Conservation (phyloP, 2,888 invertebrate genomes). For the Agrypnus murinus region DNA sequence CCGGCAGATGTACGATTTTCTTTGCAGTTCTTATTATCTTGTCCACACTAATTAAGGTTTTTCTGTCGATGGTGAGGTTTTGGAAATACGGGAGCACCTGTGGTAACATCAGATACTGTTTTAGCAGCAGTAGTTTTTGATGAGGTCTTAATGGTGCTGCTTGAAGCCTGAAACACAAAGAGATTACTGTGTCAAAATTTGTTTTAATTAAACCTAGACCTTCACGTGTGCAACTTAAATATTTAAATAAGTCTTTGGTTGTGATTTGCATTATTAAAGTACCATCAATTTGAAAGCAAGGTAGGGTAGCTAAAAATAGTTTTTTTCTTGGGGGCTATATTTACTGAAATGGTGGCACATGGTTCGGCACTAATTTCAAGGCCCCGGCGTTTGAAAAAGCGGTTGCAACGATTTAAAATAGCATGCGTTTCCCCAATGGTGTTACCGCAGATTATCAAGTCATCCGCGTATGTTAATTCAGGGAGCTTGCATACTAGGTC, state of each 20-base stretch:
- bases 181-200: no score
- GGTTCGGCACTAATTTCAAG: constrained; percentile 52
- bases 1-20: background rate
- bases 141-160: constrained; percentile 66
- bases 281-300: constrained; percentile 25
- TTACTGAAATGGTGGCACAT: constrained; percentile 61
- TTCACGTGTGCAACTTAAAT: constrained; percentile 59
- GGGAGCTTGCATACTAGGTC: no score
- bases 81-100: constrained; percentile 61
- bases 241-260: constrained; percentile 12
- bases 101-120: constrained; percentile 64
- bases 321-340: constrained; percentile 47
- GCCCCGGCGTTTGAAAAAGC: constrained; percentile 51
- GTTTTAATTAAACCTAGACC: no score
- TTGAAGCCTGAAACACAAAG: background rate
- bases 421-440: constrained; percentile 59
- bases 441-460: constrained; percentile 63
- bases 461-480: constrained; percentile 65
- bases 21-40: background rate
- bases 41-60: background rate
- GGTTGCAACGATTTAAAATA: constrained; percentile 48
- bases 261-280: constrained; percentile 7
- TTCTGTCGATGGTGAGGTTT: constrained; percentile 22
- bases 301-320: background rate
- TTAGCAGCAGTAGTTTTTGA: constrained; percentile 64